Base-by-base conservation (phyloP, 2,797 vertebrate species). In the Anabas testudineus region DNA sequence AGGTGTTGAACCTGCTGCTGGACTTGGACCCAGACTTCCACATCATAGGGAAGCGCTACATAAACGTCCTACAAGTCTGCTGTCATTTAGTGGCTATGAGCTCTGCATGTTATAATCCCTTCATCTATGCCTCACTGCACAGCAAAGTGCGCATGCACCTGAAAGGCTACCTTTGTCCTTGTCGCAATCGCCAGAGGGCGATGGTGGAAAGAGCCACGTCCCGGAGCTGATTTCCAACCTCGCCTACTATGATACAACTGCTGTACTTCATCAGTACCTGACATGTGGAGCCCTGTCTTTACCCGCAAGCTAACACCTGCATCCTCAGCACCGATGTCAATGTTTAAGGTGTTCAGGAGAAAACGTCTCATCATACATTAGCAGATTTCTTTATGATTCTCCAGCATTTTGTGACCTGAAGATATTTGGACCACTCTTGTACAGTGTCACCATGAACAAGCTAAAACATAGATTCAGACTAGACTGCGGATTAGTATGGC, bases 51-150 rank as follows among this genome's bases (percentile, higher is more conserved):
- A 95, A 94, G 57, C 90, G 89, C 46, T 95, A 95, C 47, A 61
- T 95, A 32, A 95, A 95, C 5, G 73, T 95, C 49, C 55, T 93
- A 37, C 94, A 95, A 76, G 89, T 95, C 48, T 92, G 89, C 82
- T 95, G 94, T 78, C 94, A 95, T 73, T 84, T 95, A 70, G 87
- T 94, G 59, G 94, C 94, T 2, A 95, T 95, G 94, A 94, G 93
- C 78, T 95, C 94, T 7, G 87, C 94, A 0, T 94, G 94, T 74
- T 95, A 94, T 85, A 95, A 95, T 78, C 95, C 94, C 7, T 95
- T 95, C 78, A 94, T 95, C 87, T 95, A 95, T 10, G 94, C 94
- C 60, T 95, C 94, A 0, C 88, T 95, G 78, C 93, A 94, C 84
- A 94, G 89, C 86, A 95, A 95, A 78, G 90, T 95, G 28, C 89